A percentile compares a stretch with the other conserved stretches of the same genome.
Evolutionary conservation across 53 echinoderm and acorn worm genomes (phyloP).

Genomic region (Echinarachnius parma): DNA sequence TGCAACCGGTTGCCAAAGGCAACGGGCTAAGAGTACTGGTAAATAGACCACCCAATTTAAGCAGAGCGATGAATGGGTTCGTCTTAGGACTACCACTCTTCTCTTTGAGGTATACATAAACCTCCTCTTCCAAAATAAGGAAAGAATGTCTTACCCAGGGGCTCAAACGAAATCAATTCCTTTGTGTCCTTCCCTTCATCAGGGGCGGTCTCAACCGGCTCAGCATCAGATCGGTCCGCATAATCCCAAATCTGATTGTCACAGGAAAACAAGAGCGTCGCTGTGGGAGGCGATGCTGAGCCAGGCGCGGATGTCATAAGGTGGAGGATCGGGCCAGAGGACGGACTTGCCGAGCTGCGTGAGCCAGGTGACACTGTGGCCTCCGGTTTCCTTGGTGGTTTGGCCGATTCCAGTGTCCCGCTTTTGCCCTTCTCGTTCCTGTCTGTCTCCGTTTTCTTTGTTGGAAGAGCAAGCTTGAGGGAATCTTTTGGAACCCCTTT

Average conservation of each 20-base stretch:
- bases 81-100: no score
- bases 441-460: background rate
- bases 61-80: no score
- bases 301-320: conserved; percentile 43
- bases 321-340: conserved; percentile 42
- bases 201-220: conserved; percentile 24
- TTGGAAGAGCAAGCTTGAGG: conserved; percentile 12
- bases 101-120: no score
- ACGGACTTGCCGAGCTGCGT: conserved; percentile 28
- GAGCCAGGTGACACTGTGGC: conserved; percentile 25
- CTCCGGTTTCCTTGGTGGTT: conserved; percentile 22
- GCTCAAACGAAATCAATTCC: conserved; percentile 13
- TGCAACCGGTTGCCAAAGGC: no score
- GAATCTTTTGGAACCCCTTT: conserved; percentile 25
- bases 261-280: conserved; percentile 68
- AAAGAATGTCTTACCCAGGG: conserved; percentile 1
- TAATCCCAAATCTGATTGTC: conserved; percentile 59
- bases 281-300: conserved; percentile 70
- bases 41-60: no score
- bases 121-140: no score
- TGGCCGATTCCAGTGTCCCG: background rate
- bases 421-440: background rate
- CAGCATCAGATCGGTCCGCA: conserved; percentile 27
- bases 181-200: conserved; percentile 32
- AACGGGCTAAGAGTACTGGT: no score